Evolutionary conservation across 2,113 vertebrate species (phyloP), one percentile per base, ranked within the genome.

Genomic region (Spheniscus mendiculus): DNA sequence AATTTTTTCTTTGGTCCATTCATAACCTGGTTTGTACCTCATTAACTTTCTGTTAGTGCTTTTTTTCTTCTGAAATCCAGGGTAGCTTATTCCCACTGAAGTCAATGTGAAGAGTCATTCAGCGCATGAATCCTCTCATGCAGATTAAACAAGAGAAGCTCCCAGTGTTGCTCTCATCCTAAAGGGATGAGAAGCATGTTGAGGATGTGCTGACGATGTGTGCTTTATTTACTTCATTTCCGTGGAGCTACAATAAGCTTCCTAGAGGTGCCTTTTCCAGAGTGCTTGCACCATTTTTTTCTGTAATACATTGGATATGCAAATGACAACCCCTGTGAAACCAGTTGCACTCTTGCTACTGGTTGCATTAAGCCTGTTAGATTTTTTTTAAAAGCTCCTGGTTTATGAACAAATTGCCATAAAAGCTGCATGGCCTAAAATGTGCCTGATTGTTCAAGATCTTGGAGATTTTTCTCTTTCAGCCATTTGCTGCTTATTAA

Each of bases 11-110:
- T 84, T 56, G 76, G 93, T 97, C 93, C 87, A 95, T 93, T 94
- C 93, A 97, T 97, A 97, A 98, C 71, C 79, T 94, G 71, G 59
- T 93, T 97, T 95, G 73, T 96, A 97, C 95, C 97, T 98, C 78
- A 93, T 97, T 95, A 97, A 95, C 78, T 98, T 98, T 96, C 96
- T 94, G 72, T 90, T 97, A 84, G 61, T 92, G 81, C 86, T 86
- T 93, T 93, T 93, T 91, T 92, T 22, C 62, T 83, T 63, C 82
- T 73, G 74, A 93, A 90, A 93, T 83, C 62, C 71, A 72, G 90
- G 53, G 82, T 77, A 70, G 84, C 38, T 85, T 34, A 61, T 97
- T 97, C 89, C 81, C 66, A 72, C 74, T 83, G 73, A 93, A 95
- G 87, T 93, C 78, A n/a, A 27, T 90, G 93, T 96, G 92, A 94